A percentile compares a stretch with the other conserved stretches of the same genome.
These are phyloP conservation scores for Masticophis lateralis DNA, from an alignment of 2,797 vertebrate genomes.

Conservation along the genomic window DNA sequence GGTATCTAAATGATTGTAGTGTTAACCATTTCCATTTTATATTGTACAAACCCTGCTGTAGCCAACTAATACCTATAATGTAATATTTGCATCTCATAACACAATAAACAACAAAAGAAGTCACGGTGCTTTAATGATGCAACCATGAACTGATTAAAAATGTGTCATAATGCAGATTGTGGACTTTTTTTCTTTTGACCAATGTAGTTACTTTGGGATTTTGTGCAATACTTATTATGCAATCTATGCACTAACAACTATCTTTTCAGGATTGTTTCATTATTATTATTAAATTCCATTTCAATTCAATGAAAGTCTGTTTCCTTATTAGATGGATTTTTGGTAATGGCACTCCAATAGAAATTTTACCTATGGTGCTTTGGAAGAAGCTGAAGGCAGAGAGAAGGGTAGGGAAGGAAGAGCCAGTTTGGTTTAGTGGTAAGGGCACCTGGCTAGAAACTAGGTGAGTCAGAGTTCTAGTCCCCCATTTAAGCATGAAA, in stretches of 20 bases:
- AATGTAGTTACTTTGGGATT: neutral
- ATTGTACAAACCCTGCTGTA: neutral
- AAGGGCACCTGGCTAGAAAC: neutral
- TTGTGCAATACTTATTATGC: neutral
- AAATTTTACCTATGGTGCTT: neutral
- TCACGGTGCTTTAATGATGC: neutral
- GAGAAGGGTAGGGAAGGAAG: neutral
- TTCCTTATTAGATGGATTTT: neutral
- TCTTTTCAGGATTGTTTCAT: neutral
- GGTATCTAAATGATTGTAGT: neutral
- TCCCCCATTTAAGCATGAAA: neutral
- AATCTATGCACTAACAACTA: neutral
- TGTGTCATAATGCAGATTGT: neutral
- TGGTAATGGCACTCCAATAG: neutral
- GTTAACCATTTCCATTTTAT: neutral
- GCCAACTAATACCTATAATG: neutral
- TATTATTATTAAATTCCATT: neutral
- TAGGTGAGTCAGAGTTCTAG: neutral
- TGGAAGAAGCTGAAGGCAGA: neutral
- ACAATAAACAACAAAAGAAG: neutral
- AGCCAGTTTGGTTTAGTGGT: neutral
- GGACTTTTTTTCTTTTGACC: neutral
- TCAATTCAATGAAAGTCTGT: neutral
- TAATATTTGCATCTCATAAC: neutral
- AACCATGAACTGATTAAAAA: neutral